Evolutionary conservation across 1,140 invertebrate species (phyloP), one percentile per base, ranked within the genome.

Genomic region (Drosophila sturtevanti): DNA sequence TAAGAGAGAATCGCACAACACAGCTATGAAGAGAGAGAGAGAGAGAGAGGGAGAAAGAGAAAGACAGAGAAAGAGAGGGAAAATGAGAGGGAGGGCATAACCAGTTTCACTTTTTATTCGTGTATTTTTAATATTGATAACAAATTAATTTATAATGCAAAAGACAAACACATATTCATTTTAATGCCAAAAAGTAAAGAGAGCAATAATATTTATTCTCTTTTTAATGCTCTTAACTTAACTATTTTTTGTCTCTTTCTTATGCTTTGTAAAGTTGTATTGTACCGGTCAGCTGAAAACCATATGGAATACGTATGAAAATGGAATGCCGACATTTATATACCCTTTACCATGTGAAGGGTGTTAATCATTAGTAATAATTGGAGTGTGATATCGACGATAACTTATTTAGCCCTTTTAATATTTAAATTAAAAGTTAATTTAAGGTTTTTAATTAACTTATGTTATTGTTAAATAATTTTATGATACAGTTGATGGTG

Each of bases 101-200:
- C 44, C 41, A 64, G 65, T 69, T 68, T 75, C 41, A 68, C 65
- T 63, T 71, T 56, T 63, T 27, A 51, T 72, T 80, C 55, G 59
- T 72, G 41, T 48, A 48, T 85, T 44, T 18, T 56, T 16, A 56
- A 56, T 56, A 63, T 60, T 87, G 81, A 86, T 86, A 86, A 87
- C 75, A 87, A 87, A 79, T 87, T 82, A 79, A 86, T 86, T 85
- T 85, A 86, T 82, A 82, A 86, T 87, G 67, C 71, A 68, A 37
- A 79, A 66, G 41, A 27, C 52, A 54, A 62, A 34, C 37, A 31
- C 27, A 31, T 31, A 31, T 31, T 31, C 6, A 31, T 31, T 31
- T 31, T 31, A 31, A 31, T n/a, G n/a, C n/a, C n/a, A 31, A 6
- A 31, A 1, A 31, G 58, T 37, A 52, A 63, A 51, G 61, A 31